Evolutionary conservation across 2,113 vertebrate species (phyloP), one percentile per base, ranked within the genome.

Genomic region (Rhea pennata): DNA sequence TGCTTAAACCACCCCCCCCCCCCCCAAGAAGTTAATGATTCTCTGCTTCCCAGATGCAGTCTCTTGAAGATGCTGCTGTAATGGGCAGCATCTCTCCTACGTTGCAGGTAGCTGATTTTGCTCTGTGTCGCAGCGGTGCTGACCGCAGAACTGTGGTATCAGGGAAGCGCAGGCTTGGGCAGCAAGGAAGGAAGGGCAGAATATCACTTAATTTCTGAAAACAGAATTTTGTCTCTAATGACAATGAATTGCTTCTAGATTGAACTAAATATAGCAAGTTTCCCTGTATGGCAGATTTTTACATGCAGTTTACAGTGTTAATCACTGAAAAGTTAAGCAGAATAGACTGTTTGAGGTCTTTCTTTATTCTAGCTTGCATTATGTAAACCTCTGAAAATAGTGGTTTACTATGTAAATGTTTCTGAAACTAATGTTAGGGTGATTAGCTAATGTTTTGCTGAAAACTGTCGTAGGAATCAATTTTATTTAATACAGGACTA

Each of bases 381-480:
- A 89, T 88, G 74, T 94, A 96, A 87, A 90, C 90, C 79, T 73
- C 62, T 92, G 96, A 96, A 95, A 83, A 81, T 89, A 96, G 94
- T 91, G 94, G 95, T 97, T 97, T 92, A 88, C 82, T 94, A 92
- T 94, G 92, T 97, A 90, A 87, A 82, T 86, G 44, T 96, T 97
- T 95, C 83, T 74, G 42, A 95, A 92, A 75, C 94, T 95, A 90
- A 85, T 77, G 94, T 93, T 96, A 97, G 84, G 90, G 77, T 78
- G 88, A 95, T 66, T 88, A 93, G 77, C 71, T 91, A 54, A 76
- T 87, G 72, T 19, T 86, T 95, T 69, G 75, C 95, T 94, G 79
- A 71, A 94, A 90, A 87, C 89, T 80, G 67, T 69, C 88, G 92
- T 95, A 84, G 67, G 93, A 97, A 97, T 97, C 95, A 94, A 72